These are phyloP conservation scores for Theretra japonica DNA, from an alignment of 2,888 invertebrate species.

Conservation along the genomic window DNA sequence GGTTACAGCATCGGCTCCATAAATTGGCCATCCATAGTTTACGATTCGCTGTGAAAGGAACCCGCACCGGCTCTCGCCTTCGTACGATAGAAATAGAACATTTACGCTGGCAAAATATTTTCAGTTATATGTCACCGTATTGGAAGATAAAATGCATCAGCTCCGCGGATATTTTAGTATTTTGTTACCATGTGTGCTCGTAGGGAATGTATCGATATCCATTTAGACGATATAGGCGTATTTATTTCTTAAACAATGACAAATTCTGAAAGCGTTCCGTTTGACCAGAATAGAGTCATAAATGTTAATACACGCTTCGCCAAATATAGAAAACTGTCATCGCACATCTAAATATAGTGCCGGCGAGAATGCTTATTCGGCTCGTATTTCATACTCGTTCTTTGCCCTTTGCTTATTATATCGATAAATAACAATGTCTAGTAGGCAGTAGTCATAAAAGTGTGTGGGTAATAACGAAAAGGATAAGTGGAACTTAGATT, in stretches of 20 bases:
- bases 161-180: slow-evolving; percentile 20
- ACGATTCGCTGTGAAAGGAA: slow-evolving; percentile 75
- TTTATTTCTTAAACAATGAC: background rate
- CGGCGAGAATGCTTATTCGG: background rate
- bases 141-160: slow-evolving; percentile 24
- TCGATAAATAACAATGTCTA: background rate
- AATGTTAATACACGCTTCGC: slow-evolving; percentile 1
- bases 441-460: slow-evolving; percentile 31
- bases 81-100: slow-evolving; percentile 54
- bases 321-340: slow-evolving; percentile 15
- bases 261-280: background rate
- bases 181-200: slow-evolving; percentile 7
- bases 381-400: slow-evolving; percentile 2
- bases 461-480: background rate
- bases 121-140: slow-evolving; percentile 32
- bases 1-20: slow-evolving; percentile 75
- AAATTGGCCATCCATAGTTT: slow-evolving; percentile 81
- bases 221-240: background rate
- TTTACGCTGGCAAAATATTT: slow-evolving; percentile 48
- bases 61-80: slow-evolving; percentile 53
- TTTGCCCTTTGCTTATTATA: background rate
- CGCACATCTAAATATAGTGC: slow-evolving; percentile 22
- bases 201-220: background rate
- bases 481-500: background rate
- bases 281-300: slow-evolving; percentile 5